Conservation (phyloP, 1,140 invertebrate genomes). For the Sinella curviseta region DNA sequence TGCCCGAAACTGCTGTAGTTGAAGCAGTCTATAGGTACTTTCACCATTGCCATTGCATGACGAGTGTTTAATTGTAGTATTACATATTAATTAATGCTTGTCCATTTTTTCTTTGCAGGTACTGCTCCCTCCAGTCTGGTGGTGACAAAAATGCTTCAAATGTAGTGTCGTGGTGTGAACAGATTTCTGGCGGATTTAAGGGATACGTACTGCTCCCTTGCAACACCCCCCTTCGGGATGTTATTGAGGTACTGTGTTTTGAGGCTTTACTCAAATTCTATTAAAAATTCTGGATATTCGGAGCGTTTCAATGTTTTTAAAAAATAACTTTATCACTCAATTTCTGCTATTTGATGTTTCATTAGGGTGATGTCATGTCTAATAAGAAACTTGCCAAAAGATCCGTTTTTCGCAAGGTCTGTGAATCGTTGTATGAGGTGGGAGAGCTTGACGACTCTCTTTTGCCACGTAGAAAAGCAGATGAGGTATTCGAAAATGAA, state of each 20-base stretch:
- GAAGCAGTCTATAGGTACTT: background rate
- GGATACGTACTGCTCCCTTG: background rate
- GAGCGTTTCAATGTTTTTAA: background rate
- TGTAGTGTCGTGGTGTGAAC: background rate
- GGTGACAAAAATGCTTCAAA: background rate
- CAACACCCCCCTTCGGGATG: background rate
- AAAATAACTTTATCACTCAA: too few relatives aligned
- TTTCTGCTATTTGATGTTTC: background rate
- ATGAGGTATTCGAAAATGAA: background rate
- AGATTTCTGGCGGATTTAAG: background rate
- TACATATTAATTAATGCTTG: too few relatives aligned
- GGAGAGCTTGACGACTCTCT: conserved; percentile 18
- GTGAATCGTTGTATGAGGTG: conserved; percentile 15
- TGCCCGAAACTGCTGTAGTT: background rate
- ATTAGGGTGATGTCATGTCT: background rate
- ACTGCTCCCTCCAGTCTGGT: too few relatives aligned
- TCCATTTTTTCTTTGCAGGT: too few relatives aligned
- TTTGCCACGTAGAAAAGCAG: background rate
- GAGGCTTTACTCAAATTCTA: background rate
- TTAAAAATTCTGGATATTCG: background rate
- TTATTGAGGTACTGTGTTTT: background rate
- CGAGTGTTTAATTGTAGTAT: too few relatives aligned
- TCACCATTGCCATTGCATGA: too few relatives aligned
- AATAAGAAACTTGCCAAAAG: conserved; percentile 26
- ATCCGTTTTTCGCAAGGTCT: conserved; percentile 26